Base-by-base conservation (phyloP, 2,888 invertebrate species). In the Eretmocerus hayati region DNA sequence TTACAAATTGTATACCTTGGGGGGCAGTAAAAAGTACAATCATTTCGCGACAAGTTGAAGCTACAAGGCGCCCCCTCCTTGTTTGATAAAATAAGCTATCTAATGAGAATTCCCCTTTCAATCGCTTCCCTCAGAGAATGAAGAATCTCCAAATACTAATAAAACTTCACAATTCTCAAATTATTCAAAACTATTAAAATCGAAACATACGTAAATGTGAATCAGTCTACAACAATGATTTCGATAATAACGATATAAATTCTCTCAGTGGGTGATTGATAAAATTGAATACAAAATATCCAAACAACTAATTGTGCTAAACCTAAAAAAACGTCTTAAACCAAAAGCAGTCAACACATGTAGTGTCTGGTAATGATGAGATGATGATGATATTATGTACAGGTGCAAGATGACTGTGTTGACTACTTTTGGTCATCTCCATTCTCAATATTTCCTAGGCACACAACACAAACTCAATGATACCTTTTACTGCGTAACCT, bases 401-500 rank as follows among this genome's bases (percentile, higher is more conserved):
- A 46, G 2, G n/a, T 33, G 3, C 36, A 26, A 16, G 32, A 26
- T 20, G 22, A 6, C 35, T 40, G 43, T 42, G 31, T 50, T 47
- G 18, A 47, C 47, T 47, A 35, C 42, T 47, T 39, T 18, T 21
- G 19, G 31, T 19, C 30, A 16, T 44, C 45, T 50, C 44, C 45
- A 23, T 38, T 50, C 42, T 52, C n/a, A n/a, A n/a, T n/a, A n/a
- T 31, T 38, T 13, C 45, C 38, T 52, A 42, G 22, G 21, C 52
- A 56, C 51, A 49, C 56, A 60, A 62, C 56, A 55, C 59, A 58
- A 62, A 60, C 61, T 54, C 51, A 58, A 56, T 50, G 58, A 62
- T 67, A 67, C 66, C 67, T 67, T 63, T 53, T 52, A 59, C 53
- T 59, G 58, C 57, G 59, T 56, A 57, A 59, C 62, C 58, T 63